Evolutionary conservation across 53 echinoderm and acorn worm genomes (phyloP).

Genomic region (Astropecten irregularis): DNA sequence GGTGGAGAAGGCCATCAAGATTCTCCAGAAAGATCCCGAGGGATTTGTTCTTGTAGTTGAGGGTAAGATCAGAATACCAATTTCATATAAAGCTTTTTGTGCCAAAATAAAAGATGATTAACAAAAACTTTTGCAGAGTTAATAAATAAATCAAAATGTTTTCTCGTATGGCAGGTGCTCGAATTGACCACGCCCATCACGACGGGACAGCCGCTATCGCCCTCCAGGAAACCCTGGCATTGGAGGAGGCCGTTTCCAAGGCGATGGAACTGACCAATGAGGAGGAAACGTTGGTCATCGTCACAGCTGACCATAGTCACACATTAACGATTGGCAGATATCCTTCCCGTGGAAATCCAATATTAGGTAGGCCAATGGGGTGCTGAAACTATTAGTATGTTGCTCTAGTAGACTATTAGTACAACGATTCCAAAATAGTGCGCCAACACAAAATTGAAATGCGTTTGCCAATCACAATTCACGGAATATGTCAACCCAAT

Average conservation of each 20-base stretch:
- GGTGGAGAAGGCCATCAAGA: constrained; percentile 84
- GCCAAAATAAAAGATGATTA: neutral
- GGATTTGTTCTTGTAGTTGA: constrained; percentile 78
- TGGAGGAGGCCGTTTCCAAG: constrained; percentile 87
- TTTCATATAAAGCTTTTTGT: neutral
- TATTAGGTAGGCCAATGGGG: constrained; percentile 73
- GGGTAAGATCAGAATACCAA: constrained; percentile 56
- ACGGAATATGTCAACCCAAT: no score
- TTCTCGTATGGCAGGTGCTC: constrained; percentile 82
- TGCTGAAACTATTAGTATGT: neutral
- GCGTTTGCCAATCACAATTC: no score
- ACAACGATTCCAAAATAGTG: neutral
- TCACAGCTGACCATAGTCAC: constrained; percentile 94
- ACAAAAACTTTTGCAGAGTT: neutral
- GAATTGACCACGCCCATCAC: constrained; percentile 95
- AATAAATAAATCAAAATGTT: neutral
- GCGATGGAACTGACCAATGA: constrained; percentile 65
- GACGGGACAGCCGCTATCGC: constrained; percentile 76
- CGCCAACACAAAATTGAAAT: no score
- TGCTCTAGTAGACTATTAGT: neutral
- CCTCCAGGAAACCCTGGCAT: constrained; percentile 81
- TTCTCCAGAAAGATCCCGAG: constrained; percentile 72
- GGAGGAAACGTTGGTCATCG: constrained; percentile 81
- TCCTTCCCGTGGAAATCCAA: constrained; percentile 79
- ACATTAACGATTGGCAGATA: constrained; percentile 81